Percentiles rank a stretch among this genome's conserved stretches.
Evolutionary conservation across 2,113 vertebrate genomes (phyloP).

Genomic region (Rattus rattus): DNA sequence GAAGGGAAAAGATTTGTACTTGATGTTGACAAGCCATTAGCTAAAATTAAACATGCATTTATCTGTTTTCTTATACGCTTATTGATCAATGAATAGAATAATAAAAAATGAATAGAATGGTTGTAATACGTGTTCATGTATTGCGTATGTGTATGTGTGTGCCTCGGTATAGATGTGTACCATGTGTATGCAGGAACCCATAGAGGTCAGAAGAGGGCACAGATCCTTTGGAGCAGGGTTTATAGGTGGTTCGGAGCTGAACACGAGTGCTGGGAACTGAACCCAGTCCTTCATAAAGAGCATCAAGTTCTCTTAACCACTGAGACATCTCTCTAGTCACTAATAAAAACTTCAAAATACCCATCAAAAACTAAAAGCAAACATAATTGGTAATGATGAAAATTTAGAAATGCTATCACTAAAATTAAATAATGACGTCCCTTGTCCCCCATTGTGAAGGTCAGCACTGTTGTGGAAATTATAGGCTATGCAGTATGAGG

Average conservation of each 20-base stretch:
- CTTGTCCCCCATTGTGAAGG: not conserved
- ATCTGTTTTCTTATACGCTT: slow-evolving; percentile 6
- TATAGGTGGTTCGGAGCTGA: not conserved
- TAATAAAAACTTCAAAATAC: not conserved
- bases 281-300: not conserved
- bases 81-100: not conserved
- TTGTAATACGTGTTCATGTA: not conserved
- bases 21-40: not conserved
- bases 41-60: not conserved
- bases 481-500: not conserved
- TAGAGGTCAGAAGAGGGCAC: not conserved
- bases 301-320: not conserved
- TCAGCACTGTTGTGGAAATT: not conserved
- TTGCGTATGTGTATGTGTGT: not conserved
- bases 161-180: not conserved
- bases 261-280: not conserved
- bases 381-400: not conserved
- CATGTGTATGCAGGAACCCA: not conserved
- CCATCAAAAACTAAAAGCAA: slow-evolving; percentile 5
- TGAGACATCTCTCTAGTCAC: not conserved
- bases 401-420: slow-evolving; percentile 37
- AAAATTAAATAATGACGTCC: slow-evolving; percentile 25
- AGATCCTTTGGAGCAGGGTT: not conserved
- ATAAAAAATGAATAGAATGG: not conserved
- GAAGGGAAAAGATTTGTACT: not conserved